Conservation (phyloP, 2,797 vertebrate species). For the Chanos chanos region DNA sequence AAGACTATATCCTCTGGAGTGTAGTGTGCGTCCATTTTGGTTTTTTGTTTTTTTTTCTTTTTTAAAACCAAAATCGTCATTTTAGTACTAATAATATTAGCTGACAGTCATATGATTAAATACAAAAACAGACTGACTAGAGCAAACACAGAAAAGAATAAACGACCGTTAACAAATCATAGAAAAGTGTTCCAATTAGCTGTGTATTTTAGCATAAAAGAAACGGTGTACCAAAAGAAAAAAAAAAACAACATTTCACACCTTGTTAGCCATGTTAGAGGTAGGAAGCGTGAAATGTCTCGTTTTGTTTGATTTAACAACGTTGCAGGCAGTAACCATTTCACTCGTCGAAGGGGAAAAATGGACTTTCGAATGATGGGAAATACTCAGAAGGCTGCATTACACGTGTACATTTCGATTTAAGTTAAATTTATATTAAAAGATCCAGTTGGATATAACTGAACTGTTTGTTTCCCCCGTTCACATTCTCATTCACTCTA, state of each 20-base stretch:
- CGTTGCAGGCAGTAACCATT: constrained; percentile 12
- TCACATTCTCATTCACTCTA: constrained; percentile 9
- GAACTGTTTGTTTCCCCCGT: constrained; percentile 24
- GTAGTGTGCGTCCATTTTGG: no score
- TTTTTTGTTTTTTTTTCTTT: no score
- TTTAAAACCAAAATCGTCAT: no score
- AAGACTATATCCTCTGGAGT: no score
- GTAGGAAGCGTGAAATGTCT: constrained; percentile 26
- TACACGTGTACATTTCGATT: no score
- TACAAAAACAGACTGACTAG: neutral
- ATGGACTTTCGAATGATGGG: no score
- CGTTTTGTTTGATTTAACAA: constrained; percentile 2
- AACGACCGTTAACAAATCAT: neutral
- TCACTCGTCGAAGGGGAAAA: no score
- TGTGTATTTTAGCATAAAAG: neutral
- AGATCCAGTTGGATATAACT: no score
- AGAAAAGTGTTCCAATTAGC: neutral
- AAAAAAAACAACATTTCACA: neutral
- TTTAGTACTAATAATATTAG: neutral
- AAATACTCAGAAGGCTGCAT: no score
- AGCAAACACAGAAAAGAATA: neutral
- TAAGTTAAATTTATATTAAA: no score
- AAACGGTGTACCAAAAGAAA: neutral
- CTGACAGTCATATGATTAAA: neutral
- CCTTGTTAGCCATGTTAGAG: constrained; percentile 30